phyloP scores from a whole-genome alignment of 2,113 vertebrate species.

The Burhinus oedicnemus region DNA sequence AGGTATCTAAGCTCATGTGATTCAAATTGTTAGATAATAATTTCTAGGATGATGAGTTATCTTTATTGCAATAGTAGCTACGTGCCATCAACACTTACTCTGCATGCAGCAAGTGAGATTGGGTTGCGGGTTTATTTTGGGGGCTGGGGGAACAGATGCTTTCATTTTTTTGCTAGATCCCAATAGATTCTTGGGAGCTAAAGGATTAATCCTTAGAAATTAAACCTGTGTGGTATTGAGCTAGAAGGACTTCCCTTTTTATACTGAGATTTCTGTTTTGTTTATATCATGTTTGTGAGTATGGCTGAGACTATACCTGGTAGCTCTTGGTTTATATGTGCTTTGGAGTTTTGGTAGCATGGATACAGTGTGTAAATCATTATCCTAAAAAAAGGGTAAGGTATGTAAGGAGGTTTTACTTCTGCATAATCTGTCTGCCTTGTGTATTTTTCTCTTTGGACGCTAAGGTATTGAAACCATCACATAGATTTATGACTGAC shows the following conservation, averaged over 20 bases:
- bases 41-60: not conserved
- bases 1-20: not conserved
- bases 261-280: not conserved
- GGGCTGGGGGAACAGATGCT: not conserved
- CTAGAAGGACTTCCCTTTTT: not conserved
- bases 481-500: not conserved
- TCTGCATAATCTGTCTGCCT: not conserved
- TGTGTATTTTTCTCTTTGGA: not conserved
- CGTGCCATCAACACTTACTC: not conserved
- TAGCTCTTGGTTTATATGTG: not conserved
- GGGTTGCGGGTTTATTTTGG: accelerated
- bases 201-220: not conserved
- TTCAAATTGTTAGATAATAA: not conserved
- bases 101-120: not conserved
- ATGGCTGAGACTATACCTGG: not conserved
- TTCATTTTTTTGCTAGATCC: not conserved
- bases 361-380: not conserved
- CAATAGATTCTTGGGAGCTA: not conserved
- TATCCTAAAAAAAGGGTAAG: not conserved
- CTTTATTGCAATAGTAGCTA: not conserved
- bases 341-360: not conserved
- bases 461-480: not conserved
- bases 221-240: not conserved
- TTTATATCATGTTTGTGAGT: not conserved
- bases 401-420: not conserved